A percentile compares a stretch with the other conserved stretches of the same genome.
Evolutionary conservation across 2,113 vertebrate species (phyloP).

Genomic region (Microtus pennsylvanicus): DNA sequence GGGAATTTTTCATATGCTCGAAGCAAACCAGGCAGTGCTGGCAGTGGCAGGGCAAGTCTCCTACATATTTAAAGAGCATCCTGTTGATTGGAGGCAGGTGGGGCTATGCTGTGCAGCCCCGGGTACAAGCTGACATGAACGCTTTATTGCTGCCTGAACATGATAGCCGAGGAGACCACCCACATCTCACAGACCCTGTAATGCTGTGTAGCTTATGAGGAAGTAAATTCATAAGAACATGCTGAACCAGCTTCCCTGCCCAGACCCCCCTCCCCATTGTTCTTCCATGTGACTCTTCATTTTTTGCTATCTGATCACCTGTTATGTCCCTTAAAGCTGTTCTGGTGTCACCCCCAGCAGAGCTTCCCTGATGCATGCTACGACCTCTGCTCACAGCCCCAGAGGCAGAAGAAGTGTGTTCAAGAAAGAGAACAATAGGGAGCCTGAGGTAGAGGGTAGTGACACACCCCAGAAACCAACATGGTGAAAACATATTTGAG

Average conservation of each 20-base stretch:
- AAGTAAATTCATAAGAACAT: neutral
- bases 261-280: neutral
- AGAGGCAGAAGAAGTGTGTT: neutral
- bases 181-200: neutral
- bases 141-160: constrained; percentile 32
- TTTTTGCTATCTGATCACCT: neutral
- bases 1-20: constrained; percentile 68
- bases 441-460: neutral
- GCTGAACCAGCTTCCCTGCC: neutral
- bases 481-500: neutral
- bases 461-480: neutral
- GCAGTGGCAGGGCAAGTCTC: constrained; percentile 53
- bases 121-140: constrained; percentile 57
- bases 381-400: neutral
- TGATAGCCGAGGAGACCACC: constrained; percentile 28
- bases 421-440: neutral
- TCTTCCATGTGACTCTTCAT: neutral
- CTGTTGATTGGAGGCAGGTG: constrained; percentile 74
- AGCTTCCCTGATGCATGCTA: neutral
- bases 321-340: neutral
- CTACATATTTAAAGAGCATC: constrained; percentile 83
- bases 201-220: constrained; percentile 33
- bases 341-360: neutral
- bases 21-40: constrained; percentile 62
- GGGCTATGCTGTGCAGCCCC: constrained; percentile 67